Base-by-base conservation (phyloP, 35 echinoderm and acorn worm genomes). In the Lytechinus variegatus region DNA sequence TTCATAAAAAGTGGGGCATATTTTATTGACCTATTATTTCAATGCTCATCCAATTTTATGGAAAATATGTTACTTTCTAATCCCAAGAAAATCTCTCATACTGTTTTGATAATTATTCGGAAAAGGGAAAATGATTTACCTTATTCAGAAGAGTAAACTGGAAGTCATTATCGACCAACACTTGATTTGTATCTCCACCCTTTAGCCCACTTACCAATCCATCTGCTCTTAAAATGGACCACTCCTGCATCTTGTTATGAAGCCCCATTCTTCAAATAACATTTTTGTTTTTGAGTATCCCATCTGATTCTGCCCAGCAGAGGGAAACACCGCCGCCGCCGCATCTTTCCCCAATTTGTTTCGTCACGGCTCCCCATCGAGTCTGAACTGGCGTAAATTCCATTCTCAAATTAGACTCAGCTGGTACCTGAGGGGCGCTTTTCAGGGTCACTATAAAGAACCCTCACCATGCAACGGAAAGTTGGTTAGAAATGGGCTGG, bases 401-500 rank as follows among this genome's bases (percentile, higher is more conserved):
- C 88, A 90, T 90, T 90, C 88, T 90, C 16, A 90, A 90, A 90
- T 90, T 90, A 90, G 88, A 90, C 88, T 90, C 88, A 90, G 88
- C 88, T 90, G 88, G 88, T 52, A 14, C 27, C 29, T 2, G n/a
- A 19, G 52, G 88, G 88, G 29, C 52, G 28, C 88, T 54, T 44
- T 24, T 52, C 88, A 90, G 88, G 88, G 88, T 90, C 88, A 90
- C 3, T 21, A 79, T 79, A 24, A 79, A 79, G 66, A 24, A 28
- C 88, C 88, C 88, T 54, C 88, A 21, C 9, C 27, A 10, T 33
- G 29, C 88, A 8, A 5, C 24, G 88, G 29, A 90, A 90, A 52
- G 52, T 90, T 14, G 29, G 88, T 90, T 44, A 33, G 28, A 90
- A 54, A 90, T 90, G 88, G 52, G 14, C 28, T 90, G 66, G 66